A percentile compares a stretch with the other conserved stretches of the same genome.
Evolutionary conservation across 2,113 vertebrate genomes (phyloP).

Genomic region (Cervus canadensis): DNA sequence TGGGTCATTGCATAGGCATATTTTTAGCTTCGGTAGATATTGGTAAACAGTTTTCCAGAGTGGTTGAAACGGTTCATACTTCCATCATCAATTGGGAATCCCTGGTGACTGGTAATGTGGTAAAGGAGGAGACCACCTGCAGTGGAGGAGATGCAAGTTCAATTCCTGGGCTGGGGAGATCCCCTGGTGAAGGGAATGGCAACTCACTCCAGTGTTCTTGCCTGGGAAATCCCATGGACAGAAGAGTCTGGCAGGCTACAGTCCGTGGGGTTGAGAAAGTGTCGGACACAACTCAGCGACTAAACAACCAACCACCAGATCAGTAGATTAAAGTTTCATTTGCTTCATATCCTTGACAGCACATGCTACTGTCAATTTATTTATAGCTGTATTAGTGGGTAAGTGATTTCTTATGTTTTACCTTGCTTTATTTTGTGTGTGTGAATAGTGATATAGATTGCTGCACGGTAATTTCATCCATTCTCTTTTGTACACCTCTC

Average conservation of each 20-base stretch:
- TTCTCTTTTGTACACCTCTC: neutral
- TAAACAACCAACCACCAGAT: neutral
- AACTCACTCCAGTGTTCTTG: neutral
- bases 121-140: neutral
- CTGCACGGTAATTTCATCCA: neutral
- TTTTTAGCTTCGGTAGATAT: neutral
- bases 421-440: neutral
- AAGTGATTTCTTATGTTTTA: neutral
- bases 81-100: neutral
- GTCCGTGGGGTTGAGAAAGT: neutral
- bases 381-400: neutral
- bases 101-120: neutral
- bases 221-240: neutral
- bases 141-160: neutral
- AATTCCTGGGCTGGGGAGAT: neutral
- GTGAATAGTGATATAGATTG: neutral
- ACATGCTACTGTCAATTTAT: neutral
- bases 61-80: neutral
- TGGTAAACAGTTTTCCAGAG: neutral
- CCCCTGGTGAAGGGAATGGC: neutral
- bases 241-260: neutral
- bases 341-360: neutral
- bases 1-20: neutral
- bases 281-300: neutral
- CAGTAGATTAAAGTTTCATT: neutral